Evolutionary conservation across 2,888 invertebrate species (phyloP), one percentile per base, ranked within the genome.

Genomic region (Agonopterix alstromeriana): DNA sequence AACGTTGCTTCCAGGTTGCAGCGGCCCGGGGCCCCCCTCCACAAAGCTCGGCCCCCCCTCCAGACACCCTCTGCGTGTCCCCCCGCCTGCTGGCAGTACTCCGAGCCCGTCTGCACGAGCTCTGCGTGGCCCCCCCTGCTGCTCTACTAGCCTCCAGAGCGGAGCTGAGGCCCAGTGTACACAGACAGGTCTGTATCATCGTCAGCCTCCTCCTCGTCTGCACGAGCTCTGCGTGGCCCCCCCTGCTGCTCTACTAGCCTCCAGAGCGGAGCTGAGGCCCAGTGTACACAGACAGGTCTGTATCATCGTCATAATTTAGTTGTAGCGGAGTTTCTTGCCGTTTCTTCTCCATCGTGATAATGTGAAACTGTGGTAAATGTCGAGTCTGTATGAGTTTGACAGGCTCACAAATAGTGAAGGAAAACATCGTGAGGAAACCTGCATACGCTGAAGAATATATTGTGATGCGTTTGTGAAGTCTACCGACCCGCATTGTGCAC

Each of bases 71-170:
- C 48, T 76, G 80, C 67, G 76, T 94, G 62, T 94, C 95, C 51
- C 94, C 96, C 56, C 91, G 93, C 52, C 92, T 92, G 61, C 93
- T 94, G 45, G 91, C 94, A 36, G 92, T 93, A 42, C 95, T 98
- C 95, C 86, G 96, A 27, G 94, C 95, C 68, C 91, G 98, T 35
- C 96, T 95, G 68, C 92, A 95, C 56, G 97, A 97, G 79, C 87
- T 98, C 61, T 91, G 94, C 48, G 92, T 93, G 66, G 91, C 94
- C 46, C 94, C 95, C 3, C 92, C 94, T 73, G 96, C 95, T 10
- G n/a, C 10, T 8, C 36, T 9, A 67, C 94, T 27, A 7, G 35
- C 36, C 9, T 93, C 93, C 71, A 89, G 95, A 47, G 97, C 97
- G 45, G 93, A 94, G 7, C 94, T 95, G 56, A 91, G 94, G 47